Base-by-base conservation (phyloP, 2,113 vertebrate genomes). In the Hippopotamus amphibius region DNA sequence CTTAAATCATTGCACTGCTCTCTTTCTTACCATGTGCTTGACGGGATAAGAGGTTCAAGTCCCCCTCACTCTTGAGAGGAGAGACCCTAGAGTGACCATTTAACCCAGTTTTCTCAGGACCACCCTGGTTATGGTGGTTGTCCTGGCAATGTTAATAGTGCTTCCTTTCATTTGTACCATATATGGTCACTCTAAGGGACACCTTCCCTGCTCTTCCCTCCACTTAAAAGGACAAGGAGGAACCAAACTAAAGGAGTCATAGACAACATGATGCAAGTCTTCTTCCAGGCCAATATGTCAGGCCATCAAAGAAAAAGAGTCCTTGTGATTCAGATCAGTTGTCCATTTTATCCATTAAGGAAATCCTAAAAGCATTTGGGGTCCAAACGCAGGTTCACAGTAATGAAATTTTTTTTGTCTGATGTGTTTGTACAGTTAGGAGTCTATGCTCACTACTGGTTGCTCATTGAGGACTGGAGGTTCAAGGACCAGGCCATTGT, bases 331-430 rank as follows among this genome's bases (percentile, higher is more conserved):
- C 63, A 84, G 43, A 81, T 85, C 16, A 69, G 5, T 72, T 86
- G 65, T 80, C n/a, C 57, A 90, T 68, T 86, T 96, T 30, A 86
- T 53, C 65, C 37, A 57, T 17, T 88, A 84, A 85, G 84, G 12
- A 77, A 77, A 90, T 89, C 66, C 61, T 57, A 66, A 28, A 77
- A 85, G 63, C 7, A 69, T 92, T 26, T 66, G 14, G 53, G 8
- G 6, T 72, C 30, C 33, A 92, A 88, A 90, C 24, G 7, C 66
- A 71, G n/a, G 15, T 84, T 50, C 13, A 50, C 26, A 41, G 22
- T 77, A 88, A 72, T 88, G 12, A 69, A 37, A 33, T 61, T 87
- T 92, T 87, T 92, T 93, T 69, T 80, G 15, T 81, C 65, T 88
- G 16, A 92, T 48, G 2, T 63, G 68, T 50, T 63, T 88, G 41